These are phyloP conservation scores for Nymphicus hollandicus DNA, from an alignment of 2,113 vertebrate genomes.

Conservation along the genomic window DNA sequence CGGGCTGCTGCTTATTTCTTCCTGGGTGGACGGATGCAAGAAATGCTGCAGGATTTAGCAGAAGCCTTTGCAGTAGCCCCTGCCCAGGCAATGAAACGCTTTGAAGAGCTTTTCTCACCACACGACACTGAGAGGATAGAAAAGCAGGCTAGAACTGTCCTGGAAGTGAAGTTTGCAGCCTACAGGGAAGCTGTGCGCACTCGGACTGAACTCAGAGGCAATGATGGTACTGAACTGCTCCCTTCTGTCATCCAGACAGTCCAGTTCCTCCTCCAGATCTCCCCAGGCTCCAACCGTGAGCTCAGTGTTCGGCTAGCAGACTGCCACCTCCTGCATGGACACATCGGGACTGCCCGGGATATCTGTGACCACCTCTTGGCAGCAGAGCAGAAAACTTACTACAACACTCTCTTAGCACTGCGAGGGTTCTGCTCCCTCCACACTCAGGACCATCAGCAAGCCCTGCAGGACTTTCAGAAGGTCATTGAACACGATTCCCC, in stretches of 20 bases:
- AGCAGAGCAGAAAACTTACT: slow-evolving; percentile 72
- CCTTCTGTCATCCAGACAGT: slow-evolving; percentile 77
- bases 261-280: slow-evolving; percentile 82
- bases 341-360: slow-evolving; percentile 71
- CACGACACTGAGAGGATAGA: slow-evolving; percentile 32
- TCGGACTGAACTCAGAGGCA: slow-evolving; percentile 80
- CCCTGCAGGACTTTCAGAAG: slow-evolving; percentile 87
- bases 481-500: slow-evolving; percentile 85
- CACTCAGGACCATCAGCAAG: slow-evolving; percentile 68
- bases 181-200: slow-evolving; percentile 81
- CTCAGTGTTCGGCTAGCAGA: slow-evolving; percentile 85
- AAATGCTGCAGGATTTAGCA: slow-evolving; percentile 78
- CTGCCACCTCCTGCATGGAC: slow-evolving; percentile 84
- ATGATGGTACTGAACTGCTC: slow-evolving; percentile 79
- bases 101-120: slow-evolving; percentile 77
- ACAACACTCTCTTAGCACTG: slow-evolving; percentile 84
- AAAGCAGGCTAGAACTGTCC: slow-evolving; percentile 52
- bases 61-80: slow-evolving; percentile 80
- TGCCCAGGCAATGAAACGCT: slow-evolving; percentile 66
- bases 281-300: slow-evolving; percentile 71
- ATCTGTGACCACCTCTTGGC: slow-evolving; percentile 83
- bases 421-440: slow-evolving; percentile 87
- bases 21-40: slow-evolving; percentile 62
- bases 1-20: slow-evolving; percentile 82
- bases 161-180: slow-evolving; percentile 75